These are phyloP conservation scores for Silvanus unidentatus DNA, from an alignment of 2,888 invertebrate genomes.

Conservation along the genomic window DNA sequence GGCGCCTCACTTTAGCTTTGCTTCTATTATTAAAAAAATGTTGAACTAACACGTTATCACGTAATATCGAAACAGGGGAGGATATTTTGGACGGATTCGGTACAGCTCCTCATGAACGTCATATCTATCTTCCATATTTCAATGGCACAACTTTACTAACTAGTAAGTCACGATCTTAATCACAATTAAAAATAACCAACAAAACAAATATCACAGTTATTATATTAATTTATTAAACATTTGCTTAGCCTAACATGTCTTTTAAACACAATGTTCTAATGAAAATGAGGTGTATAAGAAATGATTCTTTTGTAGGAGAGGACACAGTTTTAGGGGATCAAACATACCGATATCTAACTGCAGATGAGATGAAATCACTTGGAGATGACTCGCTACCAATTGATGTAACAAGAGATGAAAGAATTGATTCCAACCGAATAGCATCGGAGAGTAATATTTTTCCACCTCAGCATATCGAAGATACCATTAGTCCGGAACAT, in stretches of 20 bases:
- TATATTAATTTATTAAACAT: too few relatives aligned
- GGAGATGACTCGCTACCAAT: constrained; percentile 91
- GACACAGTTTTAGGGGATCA: constrained; percentile 87
- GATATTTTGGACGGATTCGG: constrained; percentile 55
- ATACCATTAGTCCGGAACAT: constrained; percentile 59
- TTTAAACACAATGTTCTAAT: too few relatives aligned
- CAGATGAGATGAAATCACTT: constrained; percentile 92
- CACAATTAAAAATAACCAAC: too few relatives aligned
- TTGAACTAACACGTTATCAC: too few relatives aligned
- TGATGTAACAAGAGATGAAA: constrained; percentile 86
- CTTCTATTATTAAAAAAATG: too few relatives aligned
- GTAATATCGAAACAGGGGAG: constrained; percentile 37
- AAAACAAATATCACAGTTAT: too few relatives aligned
- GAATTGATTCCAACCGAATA: constrained; percentile 65
- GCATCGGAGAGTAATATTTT: constrained; percentile 47
- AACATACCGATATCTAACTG: constrained; percentile 86
- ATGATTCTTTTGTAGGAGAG: too few relatives aligned
- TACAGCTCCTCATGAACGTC: constrained; percentile 68
- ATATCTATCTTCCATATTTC: constrained; percentile 79
- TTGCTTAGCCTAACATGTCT: too few relatives aligned
- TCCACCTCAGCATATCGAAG: constrained; percentile 56
- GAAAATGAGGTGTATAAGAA: too few relatives aligned
- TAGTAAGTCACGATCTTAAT: constrained; percentile 57
- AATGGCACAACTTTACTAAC: constrained; percentile 72
- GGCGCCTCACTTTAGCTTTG: too few relatives aligned